Conservation (phyloP, 2,113 vertebrate genomes). For the Pagrus major region DNA sequence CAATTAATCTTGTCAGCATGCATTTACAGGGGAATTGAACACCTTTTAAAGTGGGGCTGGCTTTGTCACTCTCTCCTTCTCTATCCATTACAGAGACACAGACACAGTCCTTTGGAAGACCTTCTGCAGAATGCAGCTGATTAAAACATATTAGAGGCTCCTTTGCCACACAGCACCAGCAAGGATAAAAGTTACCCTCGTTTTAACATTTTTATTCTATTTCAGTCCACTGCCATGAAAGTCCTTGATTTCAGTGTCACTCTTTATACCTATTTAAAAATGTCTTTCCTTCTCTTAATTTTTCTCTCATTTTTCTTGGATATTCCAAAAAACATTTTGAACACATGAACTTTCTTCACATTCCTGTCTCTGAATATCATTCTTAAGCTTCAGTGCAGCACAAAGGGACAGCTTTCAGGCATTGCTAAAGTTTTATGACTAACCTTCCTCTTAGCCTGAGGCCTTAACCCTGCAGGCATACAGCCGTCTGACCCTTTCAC, state of each 20-base stretch:
- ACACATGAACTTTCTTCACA: not conserved
- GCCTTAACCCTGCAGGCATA: slow-evolving; percentile 45
- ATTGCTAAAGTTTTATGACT: slow-evolving; percentile 17
- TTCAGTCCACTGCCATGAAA: slow-evolving; percentile 11
- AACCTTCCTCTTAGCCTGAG: slow-evolving; percentile 27
- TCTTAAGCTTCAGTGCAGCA: slow-evolving; percentile 21
- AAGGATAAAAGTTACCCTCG: slow-evolving; percentile 45
- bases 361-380: slow-evolving; percentile 15
- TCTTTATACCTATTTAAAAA: slow-evolving; percentile 14
- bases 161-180: slow-evolving; percentile 35
- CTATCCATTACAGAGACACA: slow-evolving; percentile 74
- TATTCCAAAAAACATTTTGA: not conserved
- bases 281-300: not conserved
- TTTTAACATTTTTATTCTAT: slow-evolving; percentile 25
- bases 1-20: slow-evolving; percentile 89
- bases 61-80: slow-evolving; percentile 75
- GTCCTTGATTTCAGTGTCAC: slow-evolving; percentile 12
- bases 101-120: slow-evolving; percentile 64
- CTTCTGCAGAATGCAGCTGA: slow-evolving; percentile 52
- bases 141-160: slow-evolving; percentile 62
- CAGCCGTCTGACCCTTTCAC: slow-evolving; percentile 37
- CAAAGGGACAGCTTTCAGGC: slow-evolving; percentile 38
- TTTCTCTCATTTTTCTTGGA: not conserved
- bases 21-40: slow-evolving; percentile 82
- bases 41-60: slow-evolving; percentile 78